These are phyloP conservation scores for Calephelis nemesis DNA, from an alignment of 1,140 invertebrate genomes.

Conservation along the genomic window DNA sequence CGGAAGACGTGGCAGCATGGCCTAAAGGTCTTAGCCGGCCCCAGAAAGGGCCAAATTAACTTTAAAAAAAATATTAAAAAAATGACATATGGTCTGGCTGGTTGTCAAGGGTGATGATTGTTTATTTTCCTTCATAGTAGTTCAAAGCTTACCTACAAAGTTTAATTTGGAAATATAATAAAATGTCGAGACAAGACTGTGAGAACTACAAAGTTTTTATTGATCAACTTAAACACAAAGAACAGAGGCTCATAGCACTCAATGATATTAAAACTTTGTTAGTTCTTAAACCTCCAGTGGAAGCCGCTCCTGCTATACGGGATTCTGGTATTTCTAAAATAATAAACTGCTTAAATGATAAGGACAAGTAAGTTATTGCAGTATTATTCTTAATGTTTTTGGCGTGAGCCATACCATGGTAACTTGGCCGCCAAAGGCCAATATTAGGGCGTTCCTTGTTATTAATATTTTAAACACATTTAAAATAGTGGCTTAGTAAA, in stretches of 20 bases:
- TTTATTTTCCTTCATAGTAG: neutral
- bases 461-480: too few relatives aligned
- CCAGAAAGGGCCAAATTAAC: too few relatives aligned
- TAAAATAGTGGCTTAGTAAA: too few relatives aligned
- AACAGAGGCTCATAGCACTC: slow-evolving; percentile 44
- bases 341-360: slow-evolving; percentile 51
- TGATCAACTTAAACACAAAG: slow-evolving; percentile 46
- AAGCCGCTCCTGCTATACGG: slow-evolving; percentile 43
- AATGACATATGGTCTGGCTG: too few relatives aligned
- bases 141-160: too few relatives aligned
- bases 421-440: too few relatives aligned
- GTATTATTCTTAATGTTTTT: too few relatives aligned
- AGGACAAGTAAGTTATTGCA: slow-evolving; percentile 43
- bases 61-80: too few relatives aligned
- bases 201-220: slow-evolving; percentile 47
- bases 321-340: slow-evolving; percentile 59
- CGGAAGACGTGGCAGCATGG: too few relatives aligned
- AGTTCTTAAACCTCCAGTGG: slow-evolving; percentile 41
- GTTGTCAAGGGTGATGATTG: neutral
- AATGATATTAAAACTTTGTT: slow-evolving; percentile 62
- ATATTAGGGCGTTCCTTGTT: too few relatives aligned
- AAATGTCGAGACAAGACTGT: slow-evolving; percentile 43
- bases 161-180: slow-evolving; percentile 26
- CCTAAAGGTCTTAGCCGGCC: too few relatives aligned
- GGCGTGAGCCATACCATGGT: too few relatives aligned